These are phyloP conservation scores for Sitophilus oryzae DNA, from an alignment of 1,140 invertebrate species.

Conservation along the genomic window DNA sequence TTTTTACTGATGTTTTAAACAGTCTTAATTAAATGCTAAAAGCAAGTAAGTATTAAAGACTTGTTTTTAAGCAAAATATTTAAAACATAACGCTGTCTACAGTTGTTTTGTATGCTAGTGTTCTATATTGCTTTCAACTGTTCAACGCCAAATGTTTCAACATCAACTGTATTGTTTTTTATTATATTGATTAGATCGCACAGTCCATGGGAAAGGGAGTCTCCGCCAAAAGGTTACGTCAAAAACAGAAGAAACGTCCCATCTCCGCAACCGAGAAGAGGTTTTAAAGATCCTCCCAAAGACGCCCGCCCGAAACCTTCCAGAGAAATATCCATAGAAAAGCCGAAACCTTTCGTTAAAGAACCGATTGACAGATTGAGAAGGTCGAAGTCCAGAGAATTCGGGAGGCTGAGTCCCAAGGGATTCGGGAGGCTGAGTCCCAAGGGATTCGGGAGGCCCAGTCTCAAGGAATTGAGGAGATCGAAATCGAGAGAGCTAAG, in stretches of 20 bases:
- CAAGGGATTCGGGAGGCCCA: neutral
- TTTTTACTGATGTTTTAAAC: too few species aligned
- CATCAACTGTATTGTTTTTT: too few species aligned
- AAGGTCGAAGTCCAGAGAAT: slow-evolving; percentile 12
- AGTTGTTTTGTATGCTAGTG: too few species aligned
- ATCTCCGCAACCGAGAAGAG: slow-evolving; percentile 6
- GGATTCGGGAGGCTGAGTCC: slow-evolving; percentile 1
- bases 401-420: neutral
- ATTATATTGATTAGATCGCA: slow-evolving; percentile 31
- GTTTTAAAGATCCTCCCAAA: neutral
- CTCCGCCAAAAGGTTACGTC: neutral
- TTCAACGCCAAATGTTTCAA: too few species aligned
- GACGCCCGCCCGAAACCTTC: neutral
- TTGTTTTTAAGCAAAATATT: too few species aligned
- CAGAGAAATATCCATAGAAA: neutral
- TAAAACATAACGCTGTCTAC: too few species aligned
- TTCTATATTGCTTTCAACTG: too few species aligned
- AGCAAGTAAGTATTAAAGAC: too few species aligned
- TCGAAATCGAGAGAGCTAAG: slow-evolving; percentile 10
- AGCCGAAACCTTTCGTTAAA: neutral
- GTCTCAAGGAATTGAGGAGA: neutral
- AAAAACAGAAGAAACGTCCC: neutral
- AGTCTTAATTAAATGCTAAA: too few species aligned
- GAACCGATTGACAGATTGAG: neutral
- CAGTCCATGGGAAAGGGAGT: slow-evolving; percentile 40